These are phyloP conservation scores for Hydrozoanthus gracilis DNA, from an alignment of 92 coral and sea anemone genomes.

Conservation along the genomic window DNA sequence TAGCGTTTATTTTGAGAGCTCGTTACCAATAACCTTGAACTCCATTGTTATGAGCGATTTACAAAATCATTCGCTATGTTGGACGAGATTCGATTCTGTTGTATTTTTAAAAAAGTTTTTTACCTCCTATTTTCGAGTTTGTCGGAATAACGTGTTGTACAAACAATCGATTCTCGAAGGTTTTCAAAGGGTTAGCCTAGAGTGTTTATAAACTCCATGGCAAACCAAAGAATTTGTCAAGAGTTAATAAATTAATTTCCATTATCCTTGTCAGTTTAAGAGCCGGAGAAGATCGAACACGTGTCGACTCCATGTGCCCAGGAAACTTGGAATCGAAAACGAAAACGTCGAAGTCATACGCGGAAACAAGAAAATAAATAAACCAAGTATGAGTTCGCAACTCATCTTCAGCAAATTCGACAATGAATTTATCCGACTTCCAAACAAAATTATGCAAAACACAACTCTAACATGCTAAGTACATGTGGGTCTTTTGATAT, in stretches of 20 bases:
- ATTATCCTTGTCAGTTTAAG: conserved; percentile 61
- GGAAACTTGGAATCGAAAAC: conserved; percentile 41
- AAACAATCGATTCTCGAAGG: neutral
- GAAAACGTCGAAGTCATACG: neutral
- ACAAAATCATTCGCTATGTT: conserved; percentile 29
- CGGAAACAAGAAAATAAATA: conserved; percentile 18
- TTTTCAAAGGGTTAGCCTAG: neutral
- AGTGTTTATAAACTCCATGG: conserved; percentile 70
- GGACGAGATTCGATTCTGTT: neutral
- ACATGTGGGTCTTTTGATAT: conserved; percentile 25
- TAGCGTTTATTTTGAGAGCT: conserved; percentile 41
- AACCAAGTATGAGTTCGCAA: neutral
- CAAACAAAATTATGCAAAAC: conserved; percentile 23
- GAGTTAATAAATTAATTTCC: conserved; percentile 76
- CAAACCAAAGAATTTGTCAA: conserved; percentile 50
- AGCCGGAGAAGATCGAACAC: conserved; percentile 29
- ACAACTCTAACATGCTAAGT: conserved; percentile 23
- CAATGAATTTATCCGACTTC: conserved; percentile 5
- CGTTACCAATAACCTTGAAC: conserved; percentile 21
- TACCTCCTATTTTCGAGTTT: neutral
- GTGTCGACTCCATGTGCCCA: conserved; percentile 37
- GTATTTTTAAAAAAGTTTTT: conserved; percentile 14
- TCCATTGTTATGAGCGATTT: conserved; percentile 24
- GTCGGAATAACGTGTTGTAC: neutral
- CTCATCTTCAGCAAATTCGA: conserved; percentile 9